Evolutionary conservation across 2,888 invertebrate genomes (phyloP), one percentile per base, ranked within the genome.

Genomic region (Melanargia galathea): DNA sequence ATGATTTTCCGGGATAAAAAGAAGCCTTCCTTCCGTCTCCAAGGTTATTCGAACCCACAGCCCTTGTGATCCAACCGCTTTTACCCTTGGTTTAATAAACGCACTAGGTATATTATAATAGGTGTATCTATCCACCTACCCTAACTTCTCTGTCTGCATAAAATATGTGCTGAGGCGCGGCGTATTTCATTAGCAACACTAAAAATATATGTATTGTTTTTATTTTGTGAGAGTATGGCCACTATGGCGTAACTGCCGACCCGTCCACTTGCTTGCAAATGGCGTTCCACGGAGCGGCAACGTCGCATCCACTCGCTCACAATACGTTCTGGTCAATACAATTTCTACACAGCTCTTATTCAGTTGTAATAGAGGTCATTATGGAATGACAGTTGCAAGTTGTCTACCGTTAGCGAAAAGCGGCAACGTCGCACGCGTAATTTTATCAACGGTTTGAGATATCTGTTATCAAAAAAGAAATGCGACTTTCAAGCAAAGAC

Each of bases 371-470:
- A 67, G 52, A 40, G 20, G 24, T 48, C n/a, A 52, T 20, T 46
- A 22, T 49, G 20, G 49, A 48, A 20, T 48, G 7, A 26, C 22
- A 26, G 18, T 18, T 0, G 18, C 2, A 11, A 5, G 13, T 38
- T 51, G 49, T 46, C 55, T 46, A 33, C 59, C 57, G 59, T 55
- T 56, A 45, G 55, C 48, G 62, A 73, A 70, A 78, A 75, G 74
- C 75, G 87, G 85, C 88, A 86, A 83, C 86, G 75, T 70, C 78
- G 81, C 78, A 75, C 80, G 81, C 86, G 87, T 87, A 85, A 87
- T 87, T 86, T 86, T 84, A 86, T 87, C 85, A 80, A 78, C 75
- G 72, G 65, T 75, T 69, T 70, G 68, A 65, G 73, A 78, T 82
- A 84, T 85, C 81, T 81, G 72, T 80, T 85, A 67, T 67, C 67